Percentiles rank a stretch among this genome's conserved stretches.
phyloP scores from a whole-genome alignment of 2,888 invertebrate genomes.

The Drosophila antonietae region DNA sequence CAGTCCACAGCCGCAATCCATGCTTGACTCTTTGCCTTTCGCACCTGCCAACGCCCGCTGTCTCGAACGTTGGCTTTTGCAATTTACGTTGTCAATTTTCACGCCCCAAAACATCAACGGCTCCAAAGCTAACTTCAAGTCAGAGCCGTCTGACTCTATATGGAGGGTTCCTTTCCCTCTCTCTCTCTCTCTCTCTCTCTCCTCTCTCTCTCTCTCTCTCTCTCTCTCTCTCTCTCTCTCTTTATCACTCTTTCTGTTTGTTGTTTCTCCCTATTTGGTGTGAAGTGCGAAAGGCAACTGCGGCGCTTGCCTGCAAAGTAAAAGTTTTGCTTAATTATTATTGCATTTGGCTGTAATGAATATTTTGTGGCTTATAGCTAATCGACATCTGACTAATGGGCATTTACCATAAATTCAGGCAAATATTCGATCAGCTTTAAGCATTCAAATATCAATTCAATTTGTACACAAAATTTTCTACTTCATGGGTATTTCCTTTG shows the following conservation, averaged over 20 bases:
- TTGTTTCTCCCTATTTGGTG: conserved; percentile 32
- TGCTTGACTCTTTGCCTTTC: conserved; percentile 14
- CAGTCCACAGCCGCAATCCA: conserved; percentile 4
- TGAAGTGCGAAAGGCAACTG: conserved; percentile 31
- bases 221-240: neutral
- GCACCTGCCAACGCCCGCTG: conserved; percentile 12
- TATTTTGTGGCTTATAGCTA: conserved; percentile 17
- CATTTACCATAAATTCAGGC: neutral
- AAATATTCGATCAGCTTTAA: no score
- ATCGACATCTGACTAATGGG: conserved; percentile 7
- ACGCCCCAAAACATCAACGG: conserved; percentile 71
- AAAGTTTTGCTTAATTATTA: conserved; percentile 69
- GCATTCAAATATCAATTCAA: no score
- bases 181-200: neutral
- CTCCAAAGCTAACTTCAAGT: conserved; percentile 21
- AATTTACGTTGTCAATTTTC: conserved; percentile 79
- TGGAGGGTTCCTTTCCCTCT: neutral
- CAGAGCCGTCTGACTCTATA: conserved; percentile 7
- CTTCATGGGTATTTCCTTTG: neutral
- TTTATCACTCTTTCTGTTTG: neutral
- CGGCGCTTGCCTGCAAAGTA: conserved; percentile 33
- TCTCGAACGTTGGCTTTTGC: conserved; percentile 46
- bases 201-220: neutral
- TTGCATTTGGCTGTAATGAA: conserved; percentile 47
- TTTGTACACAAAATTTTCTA: no score